phyloP scores from a whole-genome alignment of 2,113 vertebrate genomes.

The Sciurus niger region DNA sequence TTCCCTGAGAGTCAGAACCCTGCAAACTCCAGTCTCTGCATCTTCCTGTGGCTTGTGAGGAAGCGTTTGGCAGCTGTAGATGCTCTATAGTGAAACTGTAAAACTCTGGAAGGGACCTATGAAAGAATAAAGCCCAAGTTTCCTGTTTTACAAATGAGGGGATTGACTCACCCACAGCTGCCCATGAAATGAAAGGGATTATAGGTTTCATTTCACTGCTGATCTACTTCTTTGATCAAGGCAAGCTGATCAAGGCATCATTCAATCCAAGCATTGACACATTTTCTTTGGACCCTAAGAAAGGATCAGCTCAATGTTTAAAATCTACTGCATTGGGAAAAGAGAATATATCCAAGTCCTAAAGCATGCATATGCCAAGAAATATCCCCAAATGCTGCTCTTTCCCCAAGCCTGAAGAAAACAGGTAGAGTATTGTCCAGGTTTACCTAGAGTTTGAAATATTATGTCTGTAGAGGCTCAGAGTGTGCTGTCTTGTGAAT shows the following conservation, averaged over 20 bases:
- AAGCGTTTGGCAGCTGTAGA: not conserved
- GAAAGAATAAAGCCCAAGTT: not conserved
- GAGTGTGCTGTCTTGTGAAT: not conserved
- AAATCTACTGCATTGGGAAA: not conserved
- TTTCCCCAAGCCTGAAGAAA: not conserved
- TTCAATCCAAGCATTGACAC: not conserved
- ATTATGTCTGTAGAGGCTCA: not conserved
- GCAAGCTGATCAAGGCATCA: not conserved
- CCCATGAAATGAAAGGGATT: not conserved
- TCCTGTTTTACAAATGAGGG: not conserved
- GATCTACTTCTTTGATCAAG: not conserved
- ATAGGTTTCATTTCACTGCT: not conserved
- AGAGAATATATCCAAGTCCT: not conserved
- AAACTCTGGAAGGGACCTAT: not conserved
- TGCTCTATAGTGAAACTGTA: fast-evolving
- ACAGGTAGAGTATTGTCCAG: not conserved
- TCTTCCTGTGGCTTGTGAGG: not conserved
- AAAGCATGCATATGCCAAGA: not conserved
- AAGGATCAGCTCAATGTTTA: not conserved
- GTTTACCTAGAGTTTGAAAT: not conserved
- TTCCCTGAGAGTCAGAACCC: not conserved
- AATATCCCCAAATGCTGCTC: not conserved
- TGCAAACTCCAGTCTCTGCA: not conserved
- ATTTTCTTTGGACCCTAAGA: not conserved
- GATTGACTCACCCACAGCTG: not conserved